These are phyloP conservation scores for Prosapia bicincta DNA, from an alignment of 2,888 invertebrate genomes.

Conservation along the genomic window DNA sequence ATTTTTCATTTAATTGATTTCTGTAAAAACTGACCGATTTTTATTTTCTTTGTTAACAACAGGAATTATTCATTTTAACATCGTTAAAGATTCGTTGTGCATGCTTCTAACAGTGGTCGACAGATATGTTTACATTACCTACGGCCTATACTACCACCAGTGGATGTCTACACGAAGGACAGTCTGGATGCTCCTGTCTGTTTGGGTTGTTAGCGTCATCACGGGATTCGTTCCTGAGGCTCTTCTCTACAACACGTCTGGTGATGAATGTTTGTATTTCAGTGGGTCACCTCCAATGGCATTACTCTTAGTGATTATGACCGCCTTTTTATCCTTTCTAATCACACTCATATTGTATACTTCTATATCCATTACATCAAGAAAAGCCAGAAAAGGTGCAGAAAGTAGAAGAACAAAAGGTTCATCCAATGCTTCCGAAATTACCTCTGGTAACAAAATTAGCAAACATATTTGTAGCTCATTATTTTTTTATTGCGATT, in stretches of 20 bases:
- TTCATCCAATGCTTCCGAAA: no score
- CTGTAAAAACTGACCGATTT: no score
- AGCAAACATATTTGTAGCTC: no score
- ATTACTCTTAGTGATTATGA: background rate
- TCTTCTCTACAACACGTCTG: background rate
- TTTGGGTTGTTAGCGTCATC: background rate
- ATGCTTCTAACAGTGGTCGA: background rate
- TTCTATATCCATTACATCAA: background rate
- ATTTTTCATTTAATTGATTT: no score
- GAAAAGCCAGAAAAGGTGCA: background rate
- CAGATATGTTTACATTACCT: background rate
- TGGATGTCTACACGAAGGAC: background rate
- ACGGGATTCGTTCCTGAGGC: background rate
- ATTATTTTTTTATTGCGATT: no score
- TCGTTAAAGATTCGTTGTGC: no score
- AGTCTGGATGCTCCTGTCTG: background rate
- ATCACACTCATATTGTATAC: background rate
- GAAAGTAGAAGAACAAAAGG: no score
- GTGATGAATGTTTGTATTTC: background rate
- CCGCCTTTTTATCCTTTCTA: background rate
- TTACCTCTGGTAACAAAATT: no score
- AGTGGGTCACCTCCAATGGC: background rate
- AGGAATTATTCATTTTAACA: no score
- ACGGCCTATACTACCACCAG: background rate
- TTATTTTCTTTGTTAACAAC: no score